Evolutionary conservation across 2,113 vertebrate genomes (phyloP), one percentile per base, ranked within the genome.

Genomic region (Aegypius monachus): DNA sequence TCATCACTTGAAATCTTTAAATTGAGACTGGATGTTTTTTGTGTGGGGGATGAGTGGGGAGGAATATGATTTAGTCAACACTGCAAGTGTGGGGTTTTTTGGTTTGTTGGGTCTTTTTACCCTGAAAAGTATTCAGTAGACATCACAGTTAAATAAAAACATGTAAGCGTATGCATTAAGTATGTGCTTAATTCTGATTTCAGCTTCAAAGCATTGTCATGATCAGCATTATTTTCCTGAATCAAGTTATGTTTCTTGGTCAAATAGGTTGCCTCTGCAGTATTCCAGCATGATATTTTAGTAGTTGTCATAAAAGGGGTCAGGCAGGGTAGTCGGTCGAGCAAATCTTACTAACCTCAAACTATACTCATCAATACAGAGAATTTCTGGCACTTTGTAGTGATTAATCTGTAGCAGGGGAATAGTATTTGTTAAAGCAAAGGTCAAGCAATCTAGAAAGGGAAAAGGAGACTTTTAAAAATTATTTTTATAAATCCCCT

Each of bases 111-210:
- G 8, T 10, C 10, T 63, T 88, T 85, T 87, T 79, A 56, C 7
- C 16, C 31, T 58, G 45, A 45, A 52, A 91, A 82, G 0, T 20
- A 36, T 52, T 62, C 17, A n/a, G 20, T 43, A 67, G 42, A 26
- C 5, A 50, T 45, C 18, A 19, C 36, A 45, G 26, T 68, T 55
- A 25, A 86, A 55, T 34, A 29, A 88, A 53, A 53, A 25, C 21
- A 42, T 1, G 0, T 31, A 45, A 13, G 5, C 27, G 25, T 63
- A 29, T 38, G 7, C 5, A 7, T 62, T 43, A 83, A 72, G 32
- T 43, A 29, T 58, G 29, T 55, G n/a, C 34, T 74, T 90, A 93
- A 84, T 87, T 90, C 45, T 79, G 47, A 80, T 71, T 90, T 36
- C 32, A 29, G 15, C 40, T 94, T 79, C 56, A 82, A 75, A 82